phyloP scores from a whole-genome alignment of 92 coral and sea anemone species.

The Paramuricea clavata region DNA sequence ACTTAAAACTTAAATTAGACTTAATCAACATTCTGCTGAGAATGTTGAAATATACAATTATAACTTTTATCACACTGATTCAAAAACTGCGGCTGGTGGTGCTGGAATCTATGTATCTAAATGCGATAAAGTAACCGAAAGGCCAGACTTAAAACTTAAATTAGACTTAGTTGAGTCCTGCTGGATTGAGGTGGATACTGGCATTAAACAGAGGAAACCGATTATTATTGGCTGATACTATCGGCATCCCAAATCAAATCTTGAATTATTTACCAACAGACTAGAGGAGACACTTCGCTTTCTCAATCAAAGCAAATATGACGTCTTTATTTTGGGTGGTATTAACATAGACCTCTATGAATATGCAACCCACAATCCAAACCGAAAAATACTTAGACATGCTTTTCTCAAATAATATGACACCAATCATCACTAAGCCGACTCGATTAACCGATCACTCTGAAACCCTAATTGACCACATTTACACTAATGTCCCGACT shows the following conservation, averaged over 20 bases:
- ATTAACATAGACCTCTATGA: slow-evolving; percentile 37
- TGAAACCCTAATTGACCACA: too few species aligned
- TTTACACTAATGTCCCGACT: neutral
- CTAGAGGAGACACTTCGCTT: slow-evolving; percentile 24
- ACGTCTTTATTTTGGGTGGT: slow-evolving; percentile 45
- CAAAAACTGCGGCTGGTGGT: too few species aligned
- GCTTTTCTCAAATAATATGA: too few species aligned
- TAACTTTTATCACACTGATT: too few species aligned
- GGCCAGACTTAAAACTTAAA: too few species aligned
- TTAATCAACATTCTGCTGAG: too few species aligned
- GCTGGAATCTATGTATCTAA: neutral
- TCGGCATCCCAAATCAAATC: slow-evolving; percentile 39
- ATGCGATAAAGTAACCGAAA: too few species aligned
- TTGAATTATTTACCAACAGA: slow-evolving; percentile 19
- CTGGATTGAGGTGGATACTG: neutral
- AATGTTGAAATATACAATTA: too few species aligned
- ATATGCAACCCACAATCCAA: slow-evolving; percentile 9
- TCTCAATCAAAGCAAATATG: slow-evolving; percentile 53
- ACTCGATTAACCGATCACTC: too few species aligned
- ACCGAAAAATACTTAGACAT: slow-evolving; percentile 45
- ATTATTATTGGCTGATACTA: slow-evolving; percentile 38
- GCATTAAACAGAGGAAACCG: too few species aligned
- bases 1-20: too few species aligned
- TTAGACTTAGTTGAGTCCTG: neutral
- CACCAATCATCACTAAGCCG: too few species aligned